These are phyloP conservation scores for Heliconius nattereri DNA, from an alignment of 1,140 invertebrate genomes.

Conservation along the genomic window DNA sequence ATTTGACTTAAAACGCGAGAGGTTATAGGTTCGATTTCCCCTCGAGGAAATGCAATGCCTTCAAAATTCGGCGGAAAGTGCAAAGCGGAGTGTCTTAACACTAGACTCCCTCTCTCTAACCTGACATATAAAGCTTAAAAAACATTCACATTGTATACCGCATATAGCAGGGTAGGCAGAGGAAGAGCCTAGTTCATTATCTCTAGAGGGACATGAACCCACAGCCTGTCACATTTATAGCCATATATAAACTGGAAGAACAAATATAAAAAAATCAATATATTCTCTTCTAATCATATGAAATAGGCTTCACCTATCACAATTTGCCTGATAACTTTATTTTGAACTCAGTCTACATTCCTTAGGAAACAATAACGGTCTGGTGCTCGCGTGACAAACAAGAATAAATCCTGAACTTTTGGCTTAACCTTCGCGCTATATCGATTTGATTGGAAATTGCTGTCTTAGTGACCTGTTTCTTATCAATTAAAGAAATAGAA, in stretches of 20 bases:
- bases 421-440: conserved; percentile 20
- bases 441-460: conserved; percentile 25
- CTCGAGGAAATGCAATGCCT: no score
- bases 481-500: not conserved
- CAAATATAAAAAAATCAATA: not conserved
- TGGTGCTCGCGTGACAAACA: conserved; percentile 7
- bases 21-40: no score
- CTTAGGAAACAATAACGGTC: conserved; percentile 24
- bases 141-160: no score
- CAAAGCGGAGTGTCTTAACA: no score
- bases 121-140: no score
- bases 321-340: conserved; percentile 19
- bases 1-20: no score
- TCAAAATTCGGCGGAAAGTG: no score
- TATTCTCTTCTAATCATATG: not conserved
- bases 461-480: conserved; percentile 11
- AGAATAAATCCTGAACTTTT: conserved; percentile 23
- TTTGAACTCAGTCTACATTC: conserved; percentile 1
- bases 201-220: no score
- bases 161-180: no score
- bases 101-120: no score
- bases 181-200: no score
- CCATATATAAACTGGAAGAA: not conserved
- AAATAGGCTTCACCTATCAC: not conserved
- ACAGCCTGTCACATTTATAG: no score